Percentiles rank a stretch among this genome's conserved stretches.
These are phyloP conservation scores for Drosophila greeni DNA, from an alignment of 2,888 invertebrate genomes.

Conservation along the genomic window DNA sequence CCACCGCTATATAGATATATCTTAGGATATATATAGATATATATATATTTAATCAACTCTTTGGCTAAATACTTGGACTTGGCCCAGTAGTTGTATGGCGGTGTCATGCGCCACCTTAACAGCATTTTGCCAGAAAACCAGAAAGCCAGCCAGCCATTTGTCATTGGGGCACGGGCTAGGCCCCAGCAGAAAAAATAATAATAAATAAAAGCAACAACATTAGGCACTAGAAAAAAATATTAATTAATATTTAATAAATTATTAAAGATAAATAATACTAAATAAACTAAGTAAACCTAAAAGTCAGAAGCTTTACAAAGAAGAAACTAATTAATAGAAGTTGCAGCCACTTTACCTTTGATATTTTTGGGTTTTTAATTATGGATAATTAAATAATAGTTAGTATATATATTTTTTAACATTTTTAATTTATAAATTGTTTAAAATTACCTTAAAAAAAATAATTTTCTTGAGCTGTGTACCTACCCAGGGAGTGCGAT, in stretches of 20 bases:
- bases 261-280: neutral
- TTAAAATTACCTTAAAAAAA: neutral
- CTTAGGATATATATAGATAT: constrained; percentile 19
- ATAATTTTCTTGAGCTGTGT: constrained; percentile 14
- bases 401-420: neutral
- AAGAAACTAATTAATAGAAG: neutral
- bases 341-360: neutral
- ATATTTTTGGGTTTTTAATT: too few species aligned
- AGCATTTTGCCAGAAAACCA: constrained; percentile 72
- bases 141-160: constrained; percentile 58
- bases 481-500: constrained; percentile 47
- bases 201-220: constrained; percentile 18
- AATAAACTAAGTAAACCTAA: neutral
- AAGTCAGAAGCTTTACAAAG: accelerated
- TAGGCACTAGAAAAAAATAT: constrained; percentile 1
- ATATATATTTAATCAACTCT: constrained; percentile 34
- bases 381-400: too few species aligned
- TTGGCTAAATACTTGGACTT: constrained; percentile 54
- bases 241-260: neutral
- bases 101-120: constrained; percentile 75
- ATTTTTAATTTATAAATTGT: accelerated
- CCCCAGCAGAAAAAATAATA: constrained; percentile 26
- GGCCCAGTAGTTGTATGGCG: constrained; percentile 64
- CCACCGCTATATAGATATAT: neutral
- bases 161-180: constrained; percentile 35